Evolutionary conservation across 2,888 invertebrate genomes (phyloP), one percentile per base, ranked within the genome.

Genomic region (Tachystola acroxantha): DNA sequence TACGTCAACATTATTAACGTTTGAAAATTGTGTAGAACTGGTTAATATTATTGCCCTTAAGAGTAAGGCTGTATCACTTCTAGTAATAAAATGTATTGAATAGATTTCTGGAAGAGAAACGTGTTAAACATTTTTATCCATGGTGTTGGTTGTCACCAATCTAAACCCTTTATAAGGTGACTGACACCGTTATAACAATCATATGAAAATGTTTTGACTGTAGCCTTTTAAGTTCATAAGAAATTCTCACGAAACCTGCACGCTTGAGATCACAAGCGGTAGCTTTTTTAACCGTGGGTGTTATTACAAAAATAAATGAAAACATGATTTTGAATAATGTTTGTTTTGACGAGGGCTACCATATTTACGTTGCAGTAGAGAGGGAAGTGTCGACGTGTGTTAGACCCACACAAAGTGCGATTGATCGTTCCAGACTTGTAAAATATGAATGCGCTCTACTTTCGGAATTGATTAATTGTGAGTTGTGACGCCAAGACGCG

Each of bases 381-480:
- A 51, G 59, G 49, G 53, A 58, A 62, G 70, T 73, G 77, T 67
- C 68, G 74, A 74, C 73, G 63, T 60, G 59, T 48, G 60, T 66
- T 63, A 64, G 84, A 82, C 84, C 84, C 85, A 85, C 86, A 81
- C 85, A 76, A 78, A 76, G 81, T 65, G 66, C 69, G 73, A 79
- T 80, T 80, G 76, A 81, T 79, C 50, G 72, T 53, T 64, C 47
- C 55, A 53, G 59, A 60, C 70, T 69, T 62, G 62, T 73, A 71
- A 80, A 79, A 78, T 80, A 78, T 74, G 66, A 73, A 65, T 56
- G 43, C 58, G 76, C 57, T 79, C 78, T 56, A 78, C 57, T 73
- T 81, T 74, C 64, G 50, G 62, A 77, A 82, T 82, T 85, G 84
- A 86, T 85, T 84, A 85, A 86, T 86, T 80, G 74, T 74, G 50